Conservation (phyloP, 2,888 invertebrate species). For the Epicampocera succincta region DNA sequence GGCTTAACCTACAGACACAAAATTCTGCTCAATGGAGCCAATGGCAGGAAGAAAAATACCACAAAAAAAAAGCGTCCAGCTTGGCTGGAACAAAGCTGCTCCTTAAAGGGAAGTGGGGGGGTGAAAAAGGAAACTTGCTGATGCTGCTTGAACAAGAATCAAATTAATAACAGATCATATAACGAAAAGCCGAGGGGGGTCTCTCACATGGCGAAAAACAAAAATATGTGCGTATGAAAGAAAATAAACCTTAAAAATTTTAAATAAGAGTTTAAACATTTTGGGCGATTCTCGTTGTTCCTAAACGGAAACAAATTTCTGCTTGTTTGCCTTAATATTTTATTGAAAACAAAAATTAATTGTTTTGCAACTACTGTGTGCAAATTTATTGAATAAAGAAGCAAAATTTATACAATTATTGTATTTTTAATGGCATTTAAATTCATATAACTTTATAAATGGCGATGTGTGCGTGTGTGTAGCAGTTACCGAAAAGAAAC, state of each 20-base stretch:
- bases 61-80: constrained; percentile 25
- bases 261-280: constrained; percentile 26
- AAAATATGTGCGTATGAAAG: constrained; percentile 10
- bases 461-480: neutral
- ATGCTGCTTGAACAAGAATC: constrained; percentile 70
- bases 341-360: constrained; percentile 60
- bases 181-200: constrained; percentile 76
- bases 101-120: neutral
- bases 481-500: no score
- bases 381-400: constrained; percentile 17
- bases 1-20: constrained; percentile 50
- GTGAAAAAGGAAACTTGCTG: constrained; percentile 40
- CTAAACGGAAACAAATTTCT: constrained; percentile 15
- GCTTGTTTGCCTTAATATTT: constrained; percentile 18
- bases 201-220: constrained; percentile 18
- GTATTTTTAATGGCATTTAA: constrained; percentile 43
- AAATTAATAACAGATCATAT: constrained; percentile 79
- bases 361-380: constrained; percentile 60
- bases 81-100: neutral
- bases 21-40: constrained; percentile 41
- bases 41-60: no score
- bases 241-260: neutral
- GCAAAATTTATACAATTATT: constrained; percentile 47
- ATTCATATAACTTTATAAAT: constrained; percentile 6
- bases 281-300: neutral